Evolutionary conservation across 1,140 invertebrate genomes (phyloP).

Genomic region (Coenobita brevimanus): DNA sequence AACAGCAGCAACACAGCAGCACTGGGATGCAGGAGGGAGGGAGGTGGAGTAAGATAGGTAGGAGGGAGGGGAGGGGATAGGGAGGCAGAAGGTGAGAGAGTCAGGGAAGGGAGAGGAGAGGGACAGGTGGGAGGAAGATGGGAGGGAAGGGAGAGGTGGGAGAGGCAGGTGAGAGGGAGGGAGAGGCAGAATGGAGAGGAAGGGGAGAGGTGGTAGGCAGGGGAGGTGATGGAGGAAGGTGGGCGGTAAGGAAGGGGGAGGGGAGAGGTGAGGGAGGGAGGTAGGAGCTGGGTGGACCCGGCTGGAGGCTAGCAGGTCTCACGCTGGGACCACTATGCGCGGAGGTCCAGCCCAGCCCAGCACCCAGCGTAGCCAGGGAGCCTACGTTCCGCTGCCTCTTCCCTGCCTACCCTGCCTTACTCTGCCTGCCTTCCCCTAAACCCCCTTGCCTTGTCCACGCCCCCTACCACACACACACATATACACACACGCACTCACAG

Average conservation of each 20-base stretch:
- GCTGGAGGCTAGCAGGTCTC: conserved; percentile 39
- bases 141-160: neutral
- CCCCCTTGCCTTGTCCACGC: neutral
- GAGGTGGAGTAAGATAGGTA: neutral
- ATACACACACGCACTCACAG: neutral
- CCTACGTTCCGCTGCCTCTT: neutral
- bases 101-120: neutral
- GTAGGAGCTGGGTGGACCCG: neutral
- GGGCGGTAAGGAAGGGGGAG: neutral
- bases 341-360: neutral
- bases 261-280: neutral
- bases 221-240: neutral
- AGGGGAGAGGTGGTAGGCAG: neutral
- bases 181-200: neutral
- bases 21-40: neutral
- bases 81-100: neutral
- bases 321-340: conserved; percentile 39
- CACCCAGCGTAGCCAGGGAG: conserved; percentile 23
- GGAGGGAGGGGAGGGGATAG: neutral
- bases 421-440: too few species aligned
- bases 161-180: neutral
- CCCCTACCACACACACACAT: conserved; percentile 8
- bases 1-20: neutral
- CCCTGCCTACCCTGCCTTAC: too few species aligned
- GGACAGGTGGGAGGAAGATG: too few species aligned